Evolutionary conservation across 1,140 invertebrate genomes (phyloP).

Genomic region (Homalodisca vitripennis): DNA sequence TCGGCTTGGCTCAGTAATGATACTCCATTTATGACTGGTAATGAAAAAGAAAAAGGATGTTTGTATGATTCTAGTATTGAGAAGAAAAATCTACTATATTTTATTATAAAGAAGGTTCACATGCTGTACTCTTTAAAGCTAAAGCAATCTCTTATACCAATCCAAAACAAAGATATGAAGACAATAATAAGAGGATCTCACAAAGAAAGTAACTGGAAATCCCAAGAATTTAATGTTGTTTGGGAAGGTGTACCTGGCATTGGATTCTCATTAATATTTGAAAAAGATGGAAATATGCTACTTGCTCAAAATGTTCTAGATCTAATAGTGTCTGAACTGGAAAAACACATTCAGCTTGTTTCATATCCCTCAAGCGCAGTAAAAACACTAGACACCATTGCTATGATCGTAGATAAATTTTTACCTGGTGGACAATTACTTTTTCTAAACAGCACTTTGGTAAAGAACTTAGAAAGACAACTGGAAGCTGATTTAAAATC

Average conservation of each 20-base stretch:
- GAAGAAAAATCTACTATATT: constrained; percentile 29
- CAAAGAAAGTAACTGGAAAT: constrained; percentile 33
- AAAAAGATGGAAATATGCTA: constrained; percentile 26
- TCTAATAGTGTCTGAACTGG: constrained; percentile 28
- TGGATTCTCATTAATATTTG: constrained; percentile 29
- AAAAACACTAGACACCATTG: constrained; percentile 30
- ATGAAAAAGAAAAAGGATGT: neutral
- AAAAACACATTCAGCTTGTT: constrained; percentile 35
- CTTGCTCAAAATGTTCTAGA: constrained; percentile 35
- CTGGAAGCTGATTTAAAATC: constrained; percentile 31
- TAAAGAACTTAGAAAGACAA: constrained; percentile 34
- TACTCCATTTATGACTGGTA: neutral
- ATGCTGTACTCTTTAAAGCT: constrained; percentile 33
- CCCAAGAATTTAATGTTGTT: constrained; percentile 19
- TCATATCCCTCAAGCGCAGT: constrained; percentile 27
- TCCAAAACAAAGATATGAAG: constrained; percentile 13
- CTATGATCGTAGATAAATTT: constrained; percentile 32
- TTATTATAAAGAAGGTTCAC: constrained; percentile 29
- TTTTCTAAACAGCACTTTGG: constrained; percentile 33
- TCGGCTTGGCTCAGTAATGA: neutral
- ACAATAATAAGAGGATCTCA: constrained; percentile 27
- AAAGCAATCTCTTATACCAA: constrained; percentile 32
- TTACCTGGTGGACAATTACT: constrained; percentile 33
- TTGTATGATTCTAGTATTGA: constrained; percentile 34
- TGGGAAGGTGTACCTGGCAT: constrained; percentile 34